phyloP scores from a whole-genome alignment of 2,797 vertebrate genomes.

The Arnoldichthys spilopterus region DNA sequence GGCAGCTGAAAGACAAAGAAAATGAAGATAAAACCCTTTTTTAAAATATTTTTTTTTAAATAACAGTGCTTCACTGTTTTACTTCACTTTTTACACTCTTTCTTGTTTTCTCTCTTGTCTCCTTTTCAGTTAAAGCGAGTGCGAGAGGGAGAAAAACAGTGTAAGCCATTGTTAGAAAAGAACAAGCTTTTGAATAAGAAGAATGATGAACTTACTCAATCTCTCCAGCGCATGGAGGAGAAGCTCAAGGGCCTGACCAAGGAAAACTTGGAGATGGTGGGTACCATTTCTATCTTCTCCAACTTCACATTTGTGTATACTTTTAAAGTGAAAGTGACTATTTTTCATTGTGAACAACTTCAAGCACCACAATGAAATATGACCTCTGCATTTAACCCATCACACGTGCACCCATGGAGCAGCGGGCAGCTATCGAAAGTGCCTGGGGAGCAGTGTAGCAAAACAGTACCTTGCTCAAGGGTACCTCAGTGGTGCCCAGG shows the following conservation, averaged over 20 bases:
- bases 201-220: conserved; percentile 93
- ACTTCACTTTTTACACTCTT: neutral
- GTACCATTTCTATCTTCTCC: conserved; percentile 39
- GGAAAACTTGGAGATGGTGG: conserved; percentile 96
- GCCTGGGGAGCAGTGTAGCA: too few species aligned
- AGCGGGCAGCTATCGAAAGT: too few species aligned
- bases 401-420: too few species aligned
- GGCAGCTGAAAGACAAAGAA: too few species aligned
- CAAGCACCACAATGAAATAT: too few species aligned
- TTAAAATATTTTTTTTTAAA: too few species aligned
- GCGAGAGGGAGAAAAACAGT: conserved; percentile 95
- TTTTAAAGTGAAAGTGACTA: too few species aligned
- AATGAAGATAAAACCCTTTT: too few species aligned
- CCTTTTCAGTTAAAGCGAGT: conserved; percentile 88
- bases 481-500: too few species aligned
- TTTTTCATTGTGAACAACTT: too few species aligned
- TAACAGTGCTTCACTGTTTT: neutral
- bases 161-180: conserved; percentile 95
- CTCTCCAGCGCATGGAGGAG: conserved; percentile 93
- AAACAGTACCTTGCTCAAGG: too few species aligned
- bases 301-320: neutral
- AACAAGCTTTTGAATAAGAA: conserved; percentile 95
- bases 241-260: conserved; percentile 89
- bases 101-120: neutral
- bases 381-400: too few species aligned